These are phyloP conservation scores for Carcharodon carcharias DNA, from an alignment of 2,797 vertebrate species.

Conservation along the genomic window DNA sequence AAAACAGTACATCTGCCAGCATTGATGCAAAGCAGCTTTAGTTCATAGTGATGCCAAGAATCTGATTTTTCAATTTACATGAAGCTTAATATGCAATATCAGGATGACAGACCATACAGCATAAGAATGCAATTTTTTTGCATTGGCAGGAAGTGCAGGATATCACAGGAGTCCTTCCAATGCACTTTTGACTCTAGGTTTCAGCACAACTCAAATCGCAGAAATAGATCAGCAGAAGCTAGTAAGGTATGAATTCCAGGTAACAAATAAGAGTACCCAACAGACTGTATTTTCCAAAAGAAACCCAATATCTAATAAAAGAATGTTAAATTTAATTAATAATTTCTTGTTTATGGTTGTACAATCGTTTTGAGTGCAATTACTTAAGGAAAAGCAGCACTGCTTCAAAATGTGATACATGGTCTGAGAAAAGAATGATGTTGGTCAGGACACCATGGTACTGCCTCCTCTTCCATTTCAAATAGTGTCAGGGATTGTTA, in stretches of 20 bases:
- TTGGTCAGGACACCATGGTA: background rate
- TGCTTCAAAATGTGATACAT: background rate
- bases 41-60: background rate
- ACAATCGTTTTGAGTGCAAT: background rate
- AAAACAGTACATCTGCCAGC: background rate
- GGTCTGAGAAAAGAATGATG: background rate
- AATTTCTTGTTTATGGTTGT: too few relatives aligned
- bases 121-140: background rate
- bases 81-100: background rate
- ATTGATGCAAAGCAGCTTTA: background rate
- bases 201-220: background rate
- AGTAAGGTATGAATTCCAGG: background rate
- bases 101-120: background rate
- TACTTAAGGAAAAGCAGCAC: background rate
- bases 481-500: background rate
- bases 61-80: background rate
- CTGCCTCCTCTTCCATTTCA: background rate
- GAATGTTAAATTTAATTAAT: background rate
- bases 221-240: background rate
- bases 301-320: too few relatives aligned
- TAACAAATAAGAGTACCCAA: background rate
- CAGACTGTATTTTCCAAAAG: background rate
- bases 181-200: background rate
- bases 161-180: background rate
- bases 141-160: background rate